Evolutionary conservation across 2,888 invertebrate species (phyloP).

Genomic region (Chalcis sispes): DNA sequence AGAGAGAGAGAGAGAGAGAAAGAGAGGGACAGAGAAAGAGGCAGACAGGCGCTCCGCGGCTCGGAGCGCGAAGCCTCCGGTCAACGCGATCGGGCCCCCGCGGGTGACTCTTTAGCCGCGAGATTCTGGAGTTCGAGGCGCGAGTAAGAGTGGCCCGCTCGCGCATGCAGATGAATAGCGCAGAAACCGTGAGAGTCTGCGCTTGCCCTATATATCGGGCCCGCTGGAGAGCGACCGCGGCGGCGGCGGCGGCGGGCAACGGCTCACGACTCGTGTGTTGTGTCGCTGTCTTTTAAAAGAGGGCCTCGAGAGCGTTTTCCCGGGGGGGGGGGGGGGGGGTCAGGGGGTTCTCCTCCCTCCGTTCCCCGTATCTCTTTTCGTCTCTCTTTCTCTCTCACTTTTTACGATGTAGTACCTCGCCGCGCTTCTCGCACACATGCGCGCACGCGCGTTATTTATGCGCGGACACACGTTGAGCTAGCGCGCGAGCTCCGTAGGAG

Average conservation of each 20-base stretch:
- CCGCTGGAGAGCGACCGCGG: no score
- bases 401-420: no score
- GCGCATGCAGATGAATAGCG: conserved; percentile 75
- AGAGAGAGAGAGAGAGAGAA: no score
- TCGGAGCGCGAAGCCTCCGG: conserved; percentile 13
- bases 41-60: conserved; percentile 6
- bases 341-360: not conserved
- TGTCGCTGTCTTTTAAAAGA: not conserved
- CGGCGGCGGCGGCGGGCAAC: not conserved
- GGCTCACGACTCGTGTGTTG: not conserved
- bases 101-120: not conserved
- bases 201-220: conserved; percentile 56
- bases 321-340: no score
- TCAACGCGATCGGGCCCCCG: conserved; percentile 31
- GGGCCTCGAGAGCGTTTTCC: conserved; percentile 7
- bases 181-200: conserved; percentile 75
- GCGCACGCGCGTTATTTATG: no score
- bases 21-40: not conserved
- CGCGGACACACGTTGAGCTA: no score
- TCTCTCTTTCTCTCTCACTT: no score
- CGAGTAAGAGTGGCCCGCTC: conserved; percentile 52
- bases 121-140: not conserved
- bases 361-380: no score
- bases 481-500: no score
- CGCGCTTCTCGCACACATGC: no score